phyloP scores from a whole-genome alignment of 2,888 invertebrate species.

The Ormyrus rosae region DNA sequence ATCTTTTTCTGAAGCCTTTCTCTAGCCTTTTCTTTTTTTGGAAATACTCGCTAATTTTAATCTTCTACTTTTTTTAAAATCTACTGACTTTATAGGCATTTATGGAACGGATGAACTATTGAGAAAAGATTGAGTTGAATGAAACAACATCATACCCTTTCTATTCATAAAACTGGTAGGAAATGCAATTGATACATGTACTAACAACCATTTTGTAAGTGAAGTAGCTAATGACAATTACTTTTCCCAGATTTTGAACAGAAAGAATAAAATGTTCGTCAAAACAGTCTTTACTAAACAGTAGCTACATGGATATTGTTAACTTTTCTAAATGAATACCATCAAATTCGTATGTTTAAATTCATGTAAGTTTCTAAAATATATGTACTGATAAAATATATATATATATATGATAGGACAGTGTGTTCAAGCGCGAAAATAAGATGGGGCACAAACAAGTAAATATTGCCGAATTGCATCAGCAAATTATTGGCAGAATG shows the following conservation, averaged over 20 bases:
- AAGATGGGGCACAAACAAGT: constrained; percentile 42
- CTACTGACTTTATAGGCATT: constrained; percentile 30
- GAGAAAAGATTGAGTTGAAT: neutral
- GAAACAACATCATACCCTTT: neutral
- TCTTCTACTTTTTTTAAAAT: constrained; percentile 24
- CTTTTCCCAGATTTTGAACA: neutral
- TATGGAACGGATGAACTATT: constrained; percentile 19
- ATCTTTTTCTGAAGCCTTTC: constrained; percentile 27
- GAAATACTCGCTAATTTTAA: constrained; percentile 6
- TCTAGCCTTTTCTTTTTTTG: constrained; percentile 7
- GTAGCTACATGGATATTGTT: constrained; percentile 15
- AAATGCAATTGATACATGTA: neutral
- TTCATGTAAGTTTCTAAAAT: constrained; percentile 27
- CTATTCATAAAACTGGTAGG: neutral
- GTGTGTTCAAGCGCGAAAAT: constrained; percentile 52
- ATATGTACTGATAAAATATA: constrained; percentile 10
- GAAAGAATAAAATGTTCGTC: neutral
- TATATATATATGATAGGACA: constrained; percentile 9
- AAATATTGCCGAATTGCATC: constrained; percentile 13
- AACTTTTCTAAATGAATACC: constrained; percentile 37
- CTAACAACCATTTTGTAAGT: no score
- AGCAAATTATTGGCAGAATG: constrained; percentile 48
- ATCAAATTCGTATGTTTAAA: constrained; percentile 28
- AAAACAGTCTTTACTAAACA: constrained; percentile 9
- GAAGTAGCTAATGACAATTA: neutral